Base-by-base conservation (phyloP, 2,797 vertebrate species). In the Falco cherrug region DNA sequence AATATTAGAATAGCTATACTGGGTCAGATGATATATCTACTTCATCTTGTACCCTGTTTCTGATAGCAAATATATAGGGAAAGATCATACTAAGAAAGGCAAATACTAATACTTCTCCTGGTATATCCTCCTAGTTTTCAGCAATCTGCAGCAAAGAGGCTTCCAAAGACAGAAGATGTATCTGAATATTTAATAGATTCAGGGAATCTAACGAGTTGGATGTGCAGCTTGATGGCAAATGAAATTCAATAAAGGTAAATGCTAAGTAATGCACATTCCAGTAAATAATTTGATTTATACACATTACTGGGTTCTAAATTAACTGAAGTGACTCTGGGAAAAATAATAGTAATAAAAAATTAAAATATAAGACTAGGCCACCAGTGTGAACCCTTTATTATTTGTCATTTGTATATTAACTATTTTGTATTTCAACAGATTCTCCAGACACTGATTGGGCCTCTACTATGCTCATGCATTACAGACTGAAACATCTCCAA, bases 231-330 rank as follows among this genome's bases (percentile, higher is more conserved):
- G 35, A 93, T 84, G 78, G 61, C 60, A 93, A 89, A 80, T 41
- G 57, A 92, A 96, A 91, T 83, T 95, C 86, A 90, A 83, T 95
- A 87, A 80, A 74, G 57, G 90, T 59, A 89, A 93, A 96, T 95
- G 41, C 10, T 83, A 93, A 80, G 68, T 69, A 89, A 77, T 76
- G 61, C 41, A 78, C 84, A 93, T 87, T 80, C 57, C 68, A 85
- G 81, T 95, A 96, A 96, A 95, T 85, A 90, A 93, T 89, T 95
- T 81, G 53, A 87, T 90, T 83, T 89, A 63, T 69, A 68, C 39
- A 78, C 18, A 81, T 81, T 89, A 89, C 43, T 0, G 11, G 14
- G 45, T 75, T 92, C 70, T 87, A 91, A 91, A 92, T 81, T 81
- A 90, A 47, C 61, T 83, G 53, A 45, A 95, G 35, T 39, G 35